A percentile compares a stretch with the other conserved stretches of the same genome.
Conservation (phyloP, 53 echinoderm and acorn worm species). For the Actinopyga echinites region DNA sequence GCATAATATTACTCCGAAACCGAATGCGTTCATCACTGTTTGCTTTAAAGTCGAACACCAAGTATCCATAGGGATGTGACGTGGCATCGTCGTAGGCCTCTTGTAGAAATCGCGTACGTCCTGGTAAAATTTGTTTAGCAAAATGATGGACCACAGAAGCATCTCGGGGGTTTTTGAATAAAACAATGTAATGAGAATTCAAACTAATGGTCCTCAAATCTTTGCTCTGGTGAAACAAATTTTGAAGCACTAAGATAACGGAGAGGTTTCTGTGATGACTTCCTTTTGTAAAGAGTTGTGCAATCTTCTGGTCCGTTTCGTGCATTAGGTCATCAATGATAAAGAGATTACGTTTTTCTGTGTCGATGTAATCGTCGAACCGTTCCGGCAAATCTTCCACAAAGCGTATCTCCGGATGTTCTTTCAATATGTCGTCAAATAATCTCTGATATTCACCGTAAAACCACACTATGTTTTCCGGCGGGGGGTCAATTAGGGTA, state of each 20-base stretch:
- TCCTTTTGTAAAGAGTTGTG: constrained; percentile 52
- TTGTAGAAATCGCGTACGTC: constrained; percentile 22
- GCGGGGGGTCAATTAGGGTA: constrained; percentile 3
- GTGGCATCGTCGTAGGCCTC: constrained; percentile 2
- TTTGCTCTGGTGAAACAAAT: constrained; percentile 56
- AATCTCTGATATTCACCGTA: constrained; percentile 60
- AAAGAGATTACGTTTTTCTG: constrained; percentile 14
- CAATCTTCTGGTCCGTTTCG: constrained; percentile 12
- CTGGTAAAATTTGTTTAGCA: constrained; percentile 71
- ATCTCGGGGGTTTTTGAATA: constrained; percentile 57
- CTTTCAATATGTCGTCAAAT: constrained; percentile 17
- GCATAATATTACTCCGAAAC: neutral
- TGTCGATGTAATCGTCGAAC: constrained; percentile 29
- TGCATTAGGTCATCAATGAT: constrained; percentile 64
- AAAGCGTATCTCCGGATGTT: constrained; percentile 41
- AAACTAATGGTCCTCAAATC: constrained; percentile 52
- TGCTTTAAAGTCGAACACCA: constrained; percentile 76
- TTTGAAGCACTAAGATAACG: constrained; percentile 49
- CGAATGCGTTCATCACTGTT: neutral
- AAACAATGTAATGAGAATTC: constrained; percentile 45
- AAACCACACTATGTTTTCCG: constrained; percentile 63
- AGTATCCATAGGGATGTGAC: constrained; percentile 60
- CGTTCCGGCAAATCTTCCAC: constrained; percentile 56
- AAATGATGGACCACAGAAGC: constrained; percentile 19
- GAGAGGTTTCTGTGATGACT: constrained; percentile 65